Evolutionary conservation across 2,113 vertebrate genomes (phyloP), one percentile per base, ranked within the genome.

Genomic region (Tupaia tana): DNA sequence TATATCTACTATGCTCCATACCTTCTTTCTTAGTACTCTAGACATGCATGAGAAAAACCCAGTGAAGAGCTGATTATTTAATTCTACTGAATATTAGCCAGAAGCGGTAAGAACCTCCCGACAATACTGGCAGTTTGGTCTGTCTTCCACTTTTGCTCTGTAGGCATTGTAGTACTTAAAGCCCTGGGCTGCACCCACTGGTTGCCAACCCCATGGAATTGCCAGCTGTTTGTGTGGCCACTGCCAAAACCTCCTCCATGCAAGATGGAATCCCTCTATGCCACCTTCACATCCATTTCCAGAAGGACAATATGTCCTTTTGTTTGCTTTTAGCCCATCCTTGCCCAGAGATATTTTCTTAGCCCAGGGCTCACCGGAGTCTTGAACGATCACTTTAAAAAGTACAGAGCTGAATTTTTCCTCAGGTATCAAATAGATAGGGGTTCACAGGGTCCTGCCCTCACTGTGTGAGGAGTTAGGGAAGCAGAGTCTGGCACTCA

Each of bases 41-140:
- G 27, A 15, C 54, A 73, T 64, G 69, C 71, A 31, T 80, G 73
- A 77, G 69, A 29, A 86, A 86, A 95, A 64, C 7, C 4, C 1
- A 87, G 73, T 64, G 73, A 88, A 8, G 59, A 70, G 52, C 54
- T 73, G 27, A 89, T 69, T 77, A 81, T 90, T 92, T 78, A 83
- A 95, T 93, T 96, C 69, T 89, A 22, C 13, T 79, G 71, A 94
- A 96, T 11, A 75, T 56, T 75, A 93, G 74, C 56, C 15, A 0
- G 54, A 73, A 22, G 52, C 9, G 15, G 56, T 63, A 64, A 56
- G 56, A 86, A 29, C 15, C 66, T 83, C 54, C 22, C 61, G 71
- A 82, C 12, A 25, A 69, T 75, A 52, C 13, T 9, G 54, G 15
- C 6, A 9, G 52, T 56, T 83, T 93, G 22, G 77, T 93, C 64